A percentile compares a stretch with the other conserved stretches of the same genome.
These are phyloP conservation scores for Crotalus tigris DNA, from an alignment of 2,113 vertebrate species.

Conservation along the genomic window DNA sequence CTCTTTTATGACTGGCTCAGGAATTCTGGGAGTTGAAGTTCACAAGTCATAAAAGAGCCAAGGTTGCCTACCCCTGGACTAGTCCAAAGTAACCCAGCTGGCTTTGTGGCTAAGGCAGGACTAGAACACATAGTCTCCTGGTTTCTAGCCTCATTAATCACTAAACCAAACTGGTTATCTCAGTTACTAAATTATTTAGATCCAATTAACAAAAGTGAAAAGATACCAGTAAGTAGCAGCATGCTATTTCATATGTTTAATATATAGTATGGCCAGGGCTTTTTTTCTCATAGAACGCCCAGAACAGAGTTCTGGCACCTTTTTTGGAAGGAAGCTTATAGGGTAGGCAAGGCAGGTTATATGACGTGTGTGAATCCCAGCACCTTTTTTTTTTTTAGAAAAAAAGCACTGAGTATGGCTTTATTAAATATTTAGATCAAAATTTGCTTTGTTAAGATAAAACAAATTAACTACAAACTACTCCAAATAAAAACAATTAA, in stretches of 20 bases:
- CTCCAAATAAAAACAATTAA: background rate
- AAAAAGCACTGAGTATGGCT: no score
- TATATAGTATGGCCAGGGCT: background rate
- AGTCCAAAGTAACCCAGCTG: background rate
- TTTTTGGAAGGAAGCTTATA: no score
- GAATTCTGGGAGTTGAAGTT: no score
- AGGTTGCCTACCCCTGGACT: background rate
- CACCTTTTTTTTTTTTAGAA: no score
- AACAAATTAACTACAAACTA: background rate
- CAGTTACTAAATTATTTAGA: background rate
- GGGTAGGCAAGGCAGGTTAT: no score
- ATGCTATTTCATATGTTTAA: background rate
- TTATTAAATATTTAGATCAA: background rate
- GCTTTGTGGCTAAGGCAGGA: background rate
- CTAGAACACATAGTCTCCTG: background rate
- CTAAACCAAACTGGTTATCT: background rate
- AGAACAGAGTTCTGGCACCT: no score
- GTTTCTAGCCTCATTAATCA: background rate
- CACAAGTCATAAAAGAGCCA: no score
- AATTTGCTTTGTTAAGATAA: background rate
- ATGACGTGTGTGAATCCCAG: no score
- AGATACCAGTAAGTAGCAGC: background rate
- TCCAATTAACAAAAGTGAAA: background rate
- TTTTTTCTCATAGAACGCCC: no score
- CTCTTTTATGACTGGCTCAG: no score